A percentile compares a stretch with the other conserved stretches of the same genome.
Evolutionary conservation across 2,888 invertebrate genomes (phyloP).

Genomic region (Pandemis cinnamomeana): DNA sequence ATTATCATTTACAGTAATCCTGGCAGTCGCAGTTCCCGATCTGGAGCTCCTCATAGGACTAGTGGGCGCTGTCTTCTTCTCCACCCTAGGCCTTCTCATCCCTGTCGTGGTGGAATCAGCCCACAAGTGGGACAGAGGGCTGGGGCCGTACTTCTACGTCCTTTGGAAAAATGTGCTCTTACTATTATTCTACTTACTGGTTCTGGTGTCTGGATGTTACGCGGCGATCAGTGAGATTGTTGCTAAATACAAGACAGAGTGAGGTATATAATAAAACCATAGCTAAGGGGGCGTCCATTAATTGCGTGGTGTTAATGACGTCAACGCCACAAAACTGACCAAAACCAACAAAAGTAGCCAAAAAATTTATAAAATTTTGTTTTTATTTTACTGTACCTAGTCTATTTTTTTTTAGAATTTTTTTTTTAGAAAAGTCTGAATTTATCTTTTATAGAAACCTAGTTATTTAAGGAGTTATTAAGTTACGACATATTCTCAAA

Average conservation of each 20-base stretch:
- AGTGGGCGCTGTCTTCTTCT: conserved; percentile 92
- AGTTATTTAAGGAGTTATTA: too few species aligned
- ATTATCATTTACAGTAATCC: conserved; percentile 83
- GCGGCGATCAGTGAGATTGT: conserved; percentile 62
- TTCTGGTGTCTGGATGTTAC: conserved; percentile 71
- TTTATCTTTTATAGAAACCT: too few species aligned
- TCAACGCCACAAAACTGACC: too few species aligned
- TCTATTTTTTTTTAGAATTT: too few species aligned
- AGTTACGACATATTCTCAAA: too few species aligned
- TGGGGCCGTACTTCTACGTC: conserved; percentile 86
- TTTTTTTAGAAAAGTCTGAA: too few species aligned
- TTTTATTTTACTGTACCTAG: too few species aligned
- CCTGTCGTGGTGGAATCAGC: conserved; percentile 90
- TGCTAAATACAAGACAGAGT: conserved; percentile 46
- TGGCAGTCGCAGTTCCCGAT: conserved; percentile 92
- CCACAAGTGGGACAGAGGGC: conserved; percentile 86
- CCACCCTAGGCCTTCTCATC: conserved; percentile 89
- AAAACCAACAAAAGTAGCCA: too few species aligned
- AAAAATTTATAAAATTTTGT: too few species aligned
- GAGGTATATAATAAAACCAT: too few species aligned
- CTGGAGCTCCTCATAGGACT: conserved; percentile 94
- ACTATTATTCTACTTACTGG: conserved; percentile 64
- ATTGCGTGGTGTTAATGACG: too few species aligned
- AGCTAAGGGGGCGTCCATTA: too few species aligned
- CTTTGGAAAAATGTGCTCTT: conserved; percentile 86